Conservation (phyloP, 2,113 vertebrate genomes). For the Hippopotamus amphibius region DNA sequence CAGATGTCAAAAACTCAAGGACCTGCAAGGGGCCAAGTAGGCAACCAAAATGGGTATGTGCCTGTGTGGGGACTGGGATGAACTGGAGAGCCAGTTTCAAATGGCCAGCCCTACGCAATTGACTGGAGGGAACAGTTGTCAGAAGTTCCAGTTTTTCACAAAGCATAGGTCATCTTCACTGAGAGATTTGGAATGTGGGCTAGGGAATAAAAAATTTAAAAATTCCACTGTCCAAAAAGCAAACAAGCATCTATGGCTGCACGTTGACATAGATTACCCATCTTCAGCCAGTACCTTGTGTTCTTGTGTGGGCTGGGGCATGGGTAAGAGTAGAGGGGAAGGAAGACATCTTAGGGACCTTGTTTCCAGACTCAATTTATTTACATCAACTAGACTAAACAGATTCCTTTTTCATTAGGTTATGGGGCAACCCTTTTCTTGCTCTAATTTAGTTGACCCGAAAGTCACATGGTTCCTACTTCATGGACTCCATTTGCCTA, state of each 20-base stretch:
- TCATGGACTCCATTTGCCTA: background rate
- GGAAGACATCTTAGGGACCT: background rate
- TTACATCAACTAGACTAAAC: background rate
- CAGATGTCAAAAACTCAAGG: background rate
- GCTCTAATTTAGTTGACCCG: background rate
- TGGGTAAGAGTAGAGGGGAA: background rate
- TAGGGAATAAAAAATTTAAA: background rate
- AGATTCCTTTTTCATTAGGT: background rate
- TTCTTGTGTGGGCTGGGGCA: background rate
- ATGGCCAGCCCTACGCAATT: background rate
- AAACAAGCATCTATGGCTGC: background rate
- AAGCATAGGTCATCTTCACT: background rate
- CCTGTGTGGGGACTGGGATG: background rate
- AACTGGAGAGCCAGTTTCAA: background rate
- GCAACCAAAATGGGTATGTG: background rate
- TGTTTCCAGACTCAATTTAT: slow-evolving; percentile 11
- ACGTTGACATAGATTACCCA: background rate
- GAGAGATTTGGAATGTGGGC: background rate
- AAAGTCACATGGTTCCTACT: background rate
- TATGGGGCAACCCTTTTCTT: background rate
- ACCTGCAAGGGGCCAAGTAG: background rate
- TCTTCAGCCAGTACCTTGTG: background rate
- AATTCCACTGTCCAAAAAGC: background rate
- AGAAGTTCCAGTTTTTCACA: slow-evolving; percentile 6
- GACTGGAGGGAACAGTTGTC: background rate